These are phyloP conservation scores for Trachythela sp. DNA, from an alignment of 64 coral and sea anemone species.

Conservation along the genomic window DNA sequence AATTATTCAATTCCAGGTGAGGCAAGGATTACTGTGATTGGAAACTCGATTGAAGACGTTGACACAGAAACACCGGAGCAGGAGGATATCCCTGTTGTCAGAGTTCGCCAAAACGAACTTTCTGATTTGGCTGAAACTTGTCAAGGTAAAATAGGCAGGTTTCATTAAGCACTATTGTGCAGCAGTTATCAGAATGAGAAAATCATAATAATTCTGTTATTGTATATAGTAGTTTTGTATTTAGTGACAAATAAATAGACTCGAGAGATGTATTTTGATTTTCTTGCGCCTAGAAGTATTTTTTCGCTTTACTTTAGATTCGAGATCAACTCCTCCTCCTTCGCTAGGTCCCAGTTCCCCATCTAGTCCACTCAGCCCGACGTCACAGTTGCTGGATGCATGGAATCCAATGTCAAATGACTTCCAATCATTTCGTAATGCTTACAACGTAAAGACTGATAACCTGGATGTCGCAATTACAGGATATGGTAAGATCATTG, in stretches of 20 bases:
- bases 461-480: constrained; percentile 78
- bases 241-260: too few relatives aligned
- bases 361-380: not conserved
- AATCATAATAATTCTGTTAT: too few relatives aligned
- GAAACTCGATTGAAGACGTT: not conserved
- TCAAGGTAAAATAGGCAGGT: too few relatives aligned
- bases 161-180: too few relatives aligned
- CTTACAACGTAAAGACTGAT: constrained; percentile 62
- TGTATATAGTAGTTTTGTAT: too few relatives aligned
- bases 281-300: too few relatives aligned
- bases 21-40: not conserved
- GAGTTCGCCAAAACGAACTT: not conserved
- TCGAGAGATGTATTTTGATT: not conserved
- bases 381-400: constrained; percentile 14
- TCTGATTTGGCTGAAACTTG: not conserved
- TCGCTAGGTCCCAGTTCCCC: not conserved
- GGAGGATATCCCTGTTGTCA: not conserved
- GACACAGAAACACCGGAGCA: not conserved
- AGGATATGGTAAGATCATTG: constrained; percentile 67
- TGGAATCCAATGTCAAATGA: constrained; percentile 84
- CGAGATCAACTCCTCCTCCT: not conserved
- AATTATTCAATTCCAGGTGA: not conserved
- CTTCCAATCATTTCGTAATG: constrained; percentile 70
- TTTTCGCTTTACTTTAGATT: not conserved
- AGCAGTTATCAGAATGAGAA: too few relatives aligned